Base-by-base conservation (phyloP, 2,888 invertebrate genomes). In the Latrodectus elegans region DNA sequence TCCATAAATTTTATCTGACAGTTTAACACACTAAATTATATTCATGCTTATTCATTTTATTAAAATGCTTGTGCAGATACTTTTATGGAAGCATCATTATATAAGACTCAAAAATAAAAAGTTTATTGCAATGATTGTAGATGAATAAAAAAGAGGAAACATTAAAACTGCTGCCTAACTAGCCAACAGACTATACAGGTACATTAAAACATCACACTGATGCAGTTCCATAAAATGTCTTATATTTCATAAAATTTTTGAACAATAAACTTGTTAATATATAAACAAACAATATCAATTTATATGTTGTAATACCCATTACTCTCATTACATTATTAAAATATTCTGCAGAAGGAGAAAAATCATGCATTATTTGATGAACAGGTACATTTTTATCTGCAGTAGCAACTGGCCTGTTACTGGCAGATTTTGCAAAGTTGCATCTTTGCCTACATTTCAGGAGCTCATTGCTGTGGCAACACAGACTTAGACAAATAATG, bases 131-230 rank as follows among this genome's bases (percentile, higher is more conserved):
- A 75, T 82, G 82, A 75, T 52, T 83, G 74, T 74, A 68, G 65
- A 79, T 68, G 49, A 79, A 49, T 68, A 65, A 75, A 38, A 38
- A 38, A 53, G 55, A 70, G 53, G 53, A 77, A 38, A 38, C 38
- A 38, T 38, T 78, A 81, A 81, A 84, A 84, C 71, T 85, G 85
- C 85, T 84, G 88, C 75, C 83, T 79, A 84, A 84, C 83, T 84
- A 88, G 74, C 74, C 75, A 88, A 84, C 82, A 81, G 76, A 88
- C 88, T 88, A 74, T 84, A 88, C 88, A 88, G 71, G 75, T 80
- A 88, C 82, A 76, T 88, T 79, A 79, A 80, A 75, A 88, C 88
- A 88, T 83, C 88, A 38, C 38, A 88, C 38, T 38, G 38, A 38
- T 84, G 83, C 70, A 67, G 71, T 73, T 71, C 76, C 75, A 76